Evolutionary conservation across 2,888 invertebrate genomes (phyloP).

Genomic region (Philopedon plagiatum): DNA sequence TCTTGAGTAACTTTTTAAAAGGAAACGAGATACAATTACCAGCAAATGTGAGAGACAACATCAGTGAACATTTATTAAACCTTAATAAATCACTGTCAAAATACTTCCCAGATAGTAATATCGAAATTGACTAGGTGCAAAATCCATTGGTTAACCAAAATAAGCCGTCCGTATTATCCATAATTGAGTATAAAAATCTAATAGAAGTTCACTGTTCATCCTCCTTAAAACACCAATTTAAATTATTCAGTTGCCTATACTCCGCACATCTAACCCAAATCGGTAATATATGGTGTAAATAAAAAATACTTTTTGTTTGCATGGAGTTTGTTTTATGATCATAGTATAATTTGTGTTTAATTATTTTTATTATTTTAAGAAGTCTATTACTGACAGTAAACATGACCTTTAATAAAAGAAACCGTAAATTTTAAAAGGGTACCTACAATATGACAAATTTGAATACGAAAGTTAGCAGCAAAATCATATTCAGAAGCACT

Average conservation of each 20-base stretch:
- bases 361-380: neutral
- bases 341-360: too few relatives aligned
- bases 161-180: neutral
- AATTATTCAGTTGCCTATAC: too few relatives aligned
- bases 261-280: too few relatives aligned
- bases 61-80: neutral
- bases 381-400: neutral
- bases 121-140: neutral
- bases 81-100: neutral
- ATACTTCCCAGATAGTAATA: neutral
- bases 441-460: constrained; percentile 3
- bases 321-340: too few relatives aligned
- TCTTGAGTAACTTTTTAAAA: too few relatives aligned
- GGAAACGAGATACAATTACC: neutral
- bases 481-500: constrained; percentile 10
- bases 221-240: neutral
- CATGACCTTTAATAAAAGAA: neutral
- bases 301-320: too few relatives aligned
- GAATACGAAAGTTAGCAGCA: constrained; percentile 11
- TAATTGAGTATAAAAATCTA: neutral
- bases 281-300: too few relatives aligned
- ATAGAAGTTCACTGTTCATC: neutral
- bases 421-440: neutral
- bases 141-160: neutral
- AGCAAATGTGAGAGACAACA: neutral